phyloP scores from a whole-genome alignment of 2,113 vertebrate genomes.

The Xiphorhynchus elegans region DNA sequence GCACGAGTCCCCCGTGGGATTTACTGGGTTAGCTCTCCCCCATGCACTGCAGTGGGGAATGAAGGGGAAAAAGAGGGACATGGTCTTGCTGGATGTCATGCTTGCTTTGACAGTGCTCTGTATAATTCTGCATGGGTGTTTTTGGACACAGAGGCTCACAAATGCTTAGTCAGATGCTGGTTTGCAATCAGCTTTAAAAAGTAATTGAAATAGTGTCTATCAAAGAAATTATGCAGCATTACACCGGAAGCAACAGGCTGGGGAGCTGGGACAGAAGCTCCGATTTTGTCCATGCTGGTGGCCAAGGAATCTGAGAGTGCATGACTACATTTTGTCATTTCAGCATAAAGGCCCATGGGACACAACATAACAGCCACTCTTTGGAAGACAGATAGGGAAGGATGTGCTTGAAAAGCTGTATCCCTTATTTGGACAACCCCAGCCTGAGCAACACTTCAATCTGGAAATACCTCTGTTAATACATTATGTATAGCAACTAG shows the following conservation, averaged over 20 bases:
- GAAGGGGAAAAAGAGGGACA: background rate
- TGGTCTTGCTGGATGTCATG: background rate
- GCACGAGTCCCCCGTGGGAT: rapidly evolving
- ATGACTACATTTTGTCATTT: background rate
- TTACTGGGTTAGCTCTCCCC: background rate
- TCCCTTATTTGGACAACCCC: background rate
- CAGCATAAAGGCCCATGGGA: background rate
- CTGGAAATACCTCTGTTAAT: background rate
- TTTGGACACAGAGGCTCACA: background rate
- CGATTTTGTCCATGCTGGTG: background rate
- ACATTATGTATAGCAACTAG: background rate
- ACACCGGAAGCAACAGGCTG: background rate
- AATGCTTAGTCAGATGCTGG: background rate
- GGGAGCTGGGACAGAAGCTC: background rate
- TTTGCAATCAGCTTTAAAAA: background rate
- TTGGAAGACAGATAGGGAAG: background rate
- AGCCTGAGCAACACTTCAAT: background rate
- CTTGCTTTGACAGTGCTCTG: background rate
- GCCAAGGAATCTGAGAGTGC: background rate
- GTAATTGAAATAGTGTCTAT: background rate
- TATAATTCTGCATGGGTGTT: background rate
- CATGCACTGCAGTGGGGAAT: background rate
- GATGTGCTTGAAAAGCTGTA: background rate
- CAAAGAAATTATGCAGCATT: background rate
- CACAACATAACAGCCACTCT: background rate